Base-by-base conservation (phyloP, 2,888 invertebrate genomes). In the Pachliopta kotzebuea region DNA sequence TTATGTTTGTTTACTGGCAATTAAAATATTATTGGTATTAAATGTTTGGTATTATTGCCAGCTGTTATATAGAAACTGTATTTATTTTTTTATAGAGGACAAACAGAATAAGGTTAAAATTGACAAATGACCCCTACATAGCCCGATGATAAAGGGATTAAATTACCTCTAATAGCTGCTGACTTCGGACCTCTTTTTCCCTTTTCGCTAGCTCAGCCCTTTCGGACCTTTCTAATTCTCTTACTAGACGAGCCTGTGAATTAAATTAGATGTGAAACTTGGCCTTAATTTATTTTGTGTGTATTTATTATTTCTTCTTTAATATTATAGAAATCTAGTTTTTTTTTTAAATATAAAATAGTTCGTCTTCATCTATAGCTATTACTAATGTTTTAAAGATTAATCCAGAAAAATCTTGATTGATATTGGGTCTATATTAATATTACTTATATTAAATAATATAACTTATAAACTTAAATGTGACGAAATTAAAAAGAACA, bases 131-230 rank as follows among this genome's bases (percentile, higher is more conserved):
- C 62, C 60, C 62, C 65, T 20, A 24, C 21, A 62, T 50, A 49
- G 21, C 65, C 62, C 62, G 57, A 50, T n/a, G 42, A 52, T 53
- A 50, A 49, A 64, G 42, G 49, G 56, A 56, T 29, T 52, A 45
- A 83, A 89, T 88, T 92, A 98, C 98, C 96, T 98, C 98, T 73
- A 98, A 87, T 52, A 97, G 92, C 81, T 97, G 97, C 75, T 97
- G 97, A 78, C 96, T 96, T 72, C 96, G 92, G 58, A 95, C 94
- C 84, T 96, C 96, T 79, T 96, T 94, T 84, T 96, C 96, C 74
- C 97, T 92, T 71, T 97, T 94, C 53, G 95, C 95, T 64, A 96
- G 94, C 80, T 98, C 98, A 68, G 97, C 95, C 71, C 96, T 94
- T 78, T 97, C 97, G 23, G 95, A 93, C 72, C 96, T 94, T 82